Conservation (phyloP, 2,888 invertebrate species). For the Lobophora halterata region DNA sequence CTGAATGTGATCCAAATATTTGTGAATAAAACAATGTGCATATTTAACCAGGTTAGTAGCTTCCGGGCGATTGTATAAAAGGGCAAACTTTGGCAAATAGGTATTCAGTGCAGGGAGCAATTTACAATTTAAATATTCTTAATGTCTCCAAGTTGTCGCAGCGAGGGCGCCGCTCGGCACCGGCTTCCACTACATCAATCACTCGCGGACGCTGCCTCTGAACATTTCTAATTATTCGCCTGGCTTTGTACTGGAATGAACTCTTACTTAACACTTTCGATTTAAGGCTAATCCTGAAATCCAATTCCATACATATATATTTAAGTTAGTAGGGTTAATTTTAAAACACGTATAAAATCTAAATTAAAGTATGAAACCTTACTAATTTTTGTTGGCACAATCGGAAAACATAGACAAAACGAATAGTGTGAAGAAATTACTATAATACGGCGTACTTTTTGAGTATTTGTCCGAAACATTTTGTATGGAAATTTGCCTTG, state of each 20-base stretch:
- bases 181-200: slow-evolving; percentile 80
- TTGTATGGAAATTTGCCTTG: too few relatives aligned
- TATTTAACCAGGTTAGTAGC: slow-evolving; percentile 29
- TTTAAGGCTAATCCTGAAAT: too few relatives aligned
- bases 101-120: slow-evolving; percentile 78
- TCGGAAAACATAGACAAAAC: too few relatives aligned
- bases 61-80: slow-evolving; percentile 50
- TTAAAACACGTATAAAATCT: too few relatives aligned
- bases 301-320: too few relatives aligned
- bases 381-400: too few relatives aligned
- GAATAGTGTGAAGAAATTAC: too few relatives aligned
- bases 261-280: slow-evolving; percentile 43
- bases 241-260: slow-evolving; percentile 56
- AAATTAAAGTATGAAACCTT: too few relatives aligned
- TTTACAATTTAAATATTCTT: slow-evolving; percentile 81
- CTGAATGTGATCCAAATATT: slow-evolving; percentile 6
- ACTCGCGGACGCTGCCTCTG: slow-evolving; percentile 75
- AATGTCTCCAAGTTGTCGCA: slow-evolving; percentile 77
- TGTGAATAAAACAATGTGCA: slow-evolving; percentile 22
- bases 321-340: too few relatives aligned
- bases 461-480: too few relatives aligned
- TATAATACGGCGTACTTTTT: too few relatives aligned
- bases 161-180: slow-evolving; percentile 49
- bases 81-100: slow-evolving; percentile 67
- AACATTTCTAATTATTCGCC: slow-evolving; percentile 79